A percentile compares a stretch with the other conserved stretches of the same genome.
phyloP scores from a whole-genome alignment of 2,888 invertebrate genomes.

The Catocala sponsa region DNA sequence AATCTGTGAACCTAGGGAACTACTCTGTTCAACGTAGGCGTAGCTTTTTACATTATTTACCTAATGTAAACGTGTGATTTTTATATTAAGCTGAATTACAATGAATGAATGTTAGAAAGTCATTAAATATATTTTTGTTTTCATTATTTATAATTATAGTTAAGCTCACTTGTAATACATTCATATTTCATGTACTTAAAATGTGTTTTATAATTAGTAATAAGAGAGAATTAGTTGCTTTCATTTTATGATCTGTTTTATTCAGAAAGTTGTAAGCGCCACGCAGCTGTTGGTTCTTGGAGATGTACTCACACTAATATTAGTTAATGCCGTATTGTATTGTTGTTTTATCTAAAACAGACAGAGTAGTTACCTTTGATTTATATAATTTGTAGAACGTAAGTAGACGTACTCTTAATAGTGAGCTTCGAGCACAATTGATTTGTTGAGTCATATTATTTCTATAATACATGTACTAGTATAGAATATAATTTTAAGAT shows the following conservation, averaged over 20 bases:
- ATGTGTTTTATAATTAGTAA: conserved; percentile 13
- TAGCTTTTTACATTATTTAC: conserved; percentile 33
- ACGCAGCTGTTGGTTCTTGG: not conserved
- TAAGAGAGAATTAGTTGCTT: conserved; percentile 7
- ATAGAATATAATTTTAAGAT: conserved; percentile 67
- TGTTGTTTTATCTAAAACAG: conserved; percentile 6
- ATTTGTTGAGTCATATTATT: conserved; percentile 61
- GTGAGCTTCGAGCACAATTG: conserved; percentile 67
- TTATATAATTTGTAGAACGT: conserved; percentile 52
- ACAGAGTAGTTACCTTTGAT: conserved; percentile 56
- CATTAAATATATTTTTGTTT: conserved; percentile 30
- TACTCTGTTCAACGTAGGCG: conserved; percentile 49
- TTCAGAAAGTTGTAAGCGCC: too few species aligned
- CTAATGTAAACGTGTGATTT: conserved; percentile 32
- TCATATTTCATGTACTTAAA: conserved; percentile 24
- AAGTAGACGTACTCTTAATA: conserved; percentile 51
- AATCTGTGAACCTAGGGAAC: conserved; percentile 44
- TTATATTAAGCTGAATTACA: conserved; percentile 44
- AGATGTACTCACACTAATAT: not conserved
- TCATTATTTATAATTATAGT: conserved; percentile 29
- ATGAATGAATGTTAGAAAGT: conserved; percentile 41
- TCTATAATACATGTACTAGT: conserved; percentile 66
- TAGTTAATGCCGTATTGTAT: conserved; percentile 3
- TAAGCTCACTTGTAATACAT: conserved; percentile 34
- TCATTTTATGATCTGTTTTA: not conserved